Conservation (phyloP, 2,113 vertebrate genomes). For the Tamias sibiricus region DNA sequence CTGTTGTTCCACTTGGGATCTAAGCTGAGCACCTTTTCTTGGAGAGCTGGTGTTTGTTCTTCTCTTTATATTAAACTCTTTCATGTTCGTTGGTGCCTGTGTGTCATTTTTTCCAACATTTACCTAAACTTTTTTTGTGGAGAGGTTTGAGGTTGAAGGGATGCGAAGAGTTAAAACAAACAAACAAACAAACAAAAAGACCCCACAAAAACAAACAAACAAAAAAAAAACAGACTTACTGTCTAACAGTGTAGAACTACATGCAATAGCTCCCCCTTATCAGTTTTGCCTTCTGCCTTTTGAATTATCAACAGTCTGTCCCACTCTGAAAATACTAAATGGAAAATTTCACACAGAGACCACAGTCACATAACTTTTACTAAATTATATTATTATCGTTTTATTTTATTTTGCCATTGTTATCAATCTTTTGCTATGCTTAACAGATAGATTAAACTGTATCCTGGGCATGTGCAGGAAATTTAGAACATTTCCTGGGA, state of each 20-base stretch:
- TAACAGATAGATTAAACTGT: neutral
- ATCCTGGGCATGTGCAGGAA: neutral
- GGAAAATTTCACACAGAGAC: neutral
- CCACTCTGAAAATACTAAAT: neutral
- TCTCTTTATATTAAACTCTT: neutral
- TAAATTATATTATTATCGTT: neutral
- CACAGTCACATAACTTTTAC: neutral
- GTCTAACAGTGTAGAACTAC: too few relatives aligned
- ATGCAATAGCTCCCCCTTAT: neutral
- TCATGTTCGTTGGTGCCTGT: too few relatives aligned
- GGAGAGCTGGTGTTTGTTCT: neutral
- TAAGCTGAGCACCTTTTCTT: neutral
- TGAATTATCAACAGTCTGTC: neutral
- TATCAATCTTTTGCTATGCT: neutral
- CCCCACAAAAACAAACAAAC: too few relatives aligned
- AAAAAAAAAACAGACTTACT: too few relatives aligned
- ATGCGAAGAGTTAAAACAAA: neutral
- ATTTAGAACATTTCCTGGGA: neutral
- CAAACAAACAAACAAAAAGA: too few relatives aligned
- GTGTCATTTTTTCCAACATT: neutral
- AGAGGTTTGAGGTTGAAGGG: fast-evolving
- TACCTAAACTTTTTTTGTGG: neutral
- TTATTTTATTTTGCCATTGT: neutral
- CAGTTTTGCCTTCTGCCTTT: neutral
- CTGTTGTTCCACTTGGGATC: neutral